Percentiles rank a stretch among this genome's conserved stretches.
Evolutionary conservation across 2,888 invertebrate genomes (phyloP).

Genomic region (Patella caerulea): DNA sequence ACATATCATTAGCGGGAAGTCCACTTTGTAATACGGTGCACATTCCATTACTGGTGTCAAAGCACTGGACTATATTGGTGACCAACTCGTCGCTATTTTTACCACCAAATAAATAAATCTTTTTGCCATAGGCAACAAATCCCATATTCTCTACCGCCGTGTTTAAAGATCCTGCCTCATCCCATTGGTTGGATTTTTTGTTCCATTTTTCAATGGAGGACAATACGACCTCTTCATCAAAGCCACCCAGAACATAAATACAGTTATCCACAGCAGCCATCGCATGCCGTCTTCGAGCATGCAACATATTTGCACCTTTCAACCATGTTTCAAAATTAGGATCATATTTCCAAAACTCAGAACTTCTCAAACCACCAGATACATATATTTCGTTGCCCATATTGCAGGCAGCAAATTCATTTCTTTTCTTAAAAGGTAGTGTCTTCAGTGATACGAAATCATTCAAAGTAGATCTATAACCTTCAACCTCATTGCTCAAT

Average conservation of each 20-base stretch:
- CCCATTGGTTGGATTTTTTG: conserved; percentile 56
- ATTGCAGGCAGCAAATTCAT: conserved; percentile 62
- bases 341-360: conserved; percentile 66
- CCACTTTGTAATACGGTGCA: conserved; percentile 51
- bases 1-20: conserved; percentile 64
- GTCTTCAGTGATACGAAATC: conserved; percentile 56
- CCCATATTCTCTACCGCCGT: conserved; percentile 67
- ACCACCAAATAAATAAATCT: conserved; percentile 63
- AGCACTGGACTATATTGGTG: conserved; percentile 62
- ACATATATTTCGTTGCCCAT: conserved; percentile 63
- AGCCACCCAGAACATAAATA: conserved; percentile 63
- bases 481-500: conserved; percentile 63
- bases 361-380: conserved; percentile 62
- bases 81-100: conserved; percentile 66
- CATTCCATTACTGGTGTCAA: conserved; percentile 51
- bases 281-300: conserved; percentile 60
- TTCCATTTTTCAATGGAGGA: conserved; percentile 62
- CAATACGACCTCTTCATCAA: conserved; percentile 63
- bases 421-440: conserved; percentile 63
- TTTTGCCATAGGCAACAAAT: conserved; percentile 55
- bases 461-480: conserved; percentile 53
- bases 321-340: conserved; percentile 62
- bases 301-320: conserved; percentile 55
- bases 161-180: conserved; percentile 50
- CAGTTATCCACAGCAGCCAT: conserved; percentile 63